Percentiles rank a stretch among this genome's conserved stretches.
Evolutionary conservation across 1,140 invertebrate species (phyloP).

Genomic region (Heterodera carotae): DNA sequence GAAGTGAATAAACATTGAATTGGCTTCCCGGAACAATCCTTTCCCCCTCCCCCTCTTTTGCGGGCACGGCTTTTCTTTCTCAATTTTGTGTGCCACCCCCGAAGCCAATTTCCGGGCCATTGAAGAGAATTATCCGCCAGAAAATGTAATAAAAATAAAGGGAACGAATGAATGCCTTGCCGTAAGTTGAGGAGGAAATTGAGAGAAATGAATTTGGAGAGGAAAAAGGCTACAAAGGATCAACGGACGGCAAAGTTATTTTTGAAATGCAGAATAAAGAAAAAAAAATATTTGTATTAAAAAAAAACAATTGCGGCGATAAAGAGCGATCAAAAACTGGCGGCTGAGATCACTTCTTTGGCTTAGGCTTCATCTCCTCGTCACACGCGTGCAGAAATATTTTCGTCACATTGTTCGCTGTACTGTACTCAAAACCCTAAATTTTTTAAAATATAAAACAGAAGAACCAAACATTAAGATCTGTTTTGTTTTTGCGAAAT

Average conservation of each 20-base stretch:
- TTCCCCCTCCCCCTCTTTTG: neutral
- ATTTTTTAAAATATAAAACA: no score
- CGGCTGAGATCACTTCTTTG: constrained; percentile 49
- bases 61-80: neutral
- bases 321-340: neutral
- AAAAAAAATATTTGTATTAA: neutral
- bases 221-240: no score
- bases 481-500: no score
- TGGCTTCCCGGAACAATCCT: neutral
- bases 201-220: neutral
- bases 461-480: no score
- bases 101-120: neutral
- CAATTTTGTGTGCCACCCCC: neutral
- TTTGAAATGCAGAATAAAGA: neutral
- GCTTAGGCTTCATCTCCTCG: constrained; percentile 61
- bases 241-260: neutral
- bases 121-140: constrained; percentile 1
- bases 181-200: neutral
- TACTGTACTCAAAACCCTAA: constrained; percentile 60
- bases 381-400: constrained; percentile 58
- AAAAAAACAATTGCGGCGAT: constrained; percentile 2
- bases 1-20: constrained; percentile 2
- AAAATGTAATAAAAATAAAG: constrained; percentile 39
- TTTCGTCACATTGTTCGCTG: constrained; percentile 40
- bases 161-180: constrained; percentile 26